A percentile compares a stretch with the other conserved stretches of the same genome.
phyloP scores from a whole-genome alignment of 2,888 invertebrate genomes.

The Sinelater perroti region DNA sequence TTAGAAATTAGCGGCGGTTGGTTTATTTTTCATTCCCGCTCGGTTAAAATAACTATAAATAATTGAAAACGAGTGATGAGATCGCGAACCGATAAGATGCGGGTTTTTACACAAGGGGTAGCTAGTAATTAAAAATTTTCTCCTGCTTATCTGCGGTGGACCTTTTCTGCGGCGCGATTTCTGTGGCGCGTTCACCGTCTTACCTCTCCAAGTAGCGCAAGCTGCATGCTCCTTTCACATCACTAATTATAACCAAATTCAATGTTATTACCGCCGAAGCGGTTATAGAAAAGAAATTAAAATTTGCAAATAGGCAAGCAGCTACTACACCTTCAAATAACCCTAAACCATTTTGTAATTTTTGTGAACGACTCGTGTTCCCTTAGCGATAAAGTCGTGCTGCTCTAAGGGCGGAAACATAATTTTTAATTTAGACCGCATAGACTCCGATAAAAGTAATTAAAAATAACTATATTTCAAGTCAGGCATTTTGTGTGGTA shows the following conservation, averaged over 20 bases:
- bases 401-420: conserved; percentile 45
- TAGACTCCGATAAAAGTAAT: conserved; percentile 43
- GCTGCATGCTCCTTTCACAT: neutral
- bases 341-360: too few species aligned
- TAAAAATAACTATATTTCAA: conserved; percentile 41
- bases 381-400: conserved; percentile 25
- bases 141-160: conserved; percentile 30
- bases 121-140: conserved; percentile 43
- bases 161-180: conserved; percentile 25
- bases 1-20: conserved; percentile 52
- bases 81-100: conserved; percentile 53
- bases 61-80: conserved; percentile 58
- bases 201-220: neutral
- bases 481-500: conserved; percentile 22
- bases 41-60: conserved; percentile 59
- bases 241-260: neutral
- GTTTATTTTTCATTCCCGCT: conserved; percentile 55
- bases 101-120: conserved; percentile 42
- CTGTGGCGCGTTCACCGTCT: conserved; percentile 30
- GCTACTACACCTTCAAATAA: too few species aligned
- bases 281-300: too few species aligned
- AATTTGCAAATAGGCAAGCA: too few species aligned
- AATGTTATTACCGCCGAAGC: neutral
- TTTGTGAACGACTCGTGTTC: conserved; percentile 28
- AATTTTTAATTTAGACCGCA: conserved; percentile 49